Base-by-base conservation (phyloP, 2,888 invertebrate genomes). In the Stomorhina lunata region DNA sequence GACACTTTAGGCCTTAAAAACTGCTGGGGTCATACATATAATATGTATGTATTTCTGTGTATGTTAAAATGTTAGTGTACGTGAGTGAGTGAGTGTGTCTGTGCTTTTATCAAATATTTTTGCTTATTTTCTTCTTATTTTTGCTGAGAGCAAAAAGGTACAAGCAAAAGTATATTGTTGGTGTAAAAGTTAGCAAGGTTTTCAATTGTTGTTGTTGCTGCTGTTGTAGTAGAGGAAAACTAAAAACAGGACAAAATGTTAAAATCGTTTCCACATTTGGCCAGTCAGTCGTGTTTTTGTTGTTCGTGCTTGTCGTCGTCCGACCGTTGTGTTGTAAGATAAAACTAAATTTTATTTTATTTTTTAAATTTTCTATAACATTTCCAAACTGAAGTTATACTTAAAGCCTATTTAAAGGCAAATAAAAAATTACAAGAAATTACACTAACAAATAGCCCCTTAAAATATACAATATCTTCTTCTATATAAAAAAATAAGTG, bases 201-300 rank as follows among this genome's bases (percentile, higher is more conserved):
- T 72, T 34, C 15, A 45, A n/a, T 20, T 32, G 57, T 34, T 34
- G 12, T 15, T 29, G 9, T n/a, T 53, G n/a, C 2, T 53, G n/a
- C 20, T 32, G 29, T 66, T 50, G 68, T 37, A 59, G 43, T 57
- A 37, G 45, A 59, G 45, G 27, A 61, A 61, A 53, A 40, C 32
- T 48, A 34, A 66, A 82, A 82, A 40, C 78, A 82, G 81, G 79
- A 71, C 79, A 69, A 75, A 69, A 69, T 63, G 48, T 73, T 57
- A 1, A 79, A 65, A 65, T 82, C 78, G 78, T 82, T 63, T 81
- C 43, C 69, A 57, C 43, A 73, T 68, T 78, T 71, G 63, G 59
- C 86, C 87, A 88, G 89, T 89, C 87, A 89, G 89, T 89, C 87
- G 89, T 88, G 86, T 88, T 89, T 89, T 88, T 88, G 88, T 89